Evolutionary conservation across 92 coral and sea anemone species (phyloP).

Genomic region (Blastomussa wellsi): DNA sequence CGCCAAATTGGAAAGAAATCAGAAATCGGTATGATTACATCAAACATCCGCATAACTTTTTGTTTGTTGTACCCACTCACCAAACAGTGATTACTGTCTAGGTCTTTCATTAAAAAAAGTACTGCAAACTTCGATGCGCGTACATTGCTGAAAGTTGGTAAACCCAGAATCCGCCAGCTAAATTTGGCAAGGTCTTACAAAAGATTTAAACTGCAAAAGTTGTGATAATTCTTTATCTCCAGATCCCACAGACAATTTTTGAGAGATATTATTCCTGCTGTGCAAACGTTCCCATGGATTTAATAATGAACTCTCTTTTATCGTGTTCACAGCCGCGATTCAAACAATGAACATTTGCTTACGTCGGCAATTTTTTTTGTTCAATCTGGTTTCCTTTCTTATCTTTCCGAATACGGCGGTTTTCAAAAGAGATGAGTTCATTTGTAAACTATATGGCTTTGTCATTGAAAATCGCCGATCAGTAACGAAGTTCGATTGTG

Average conservation of each 20-base stretch:
- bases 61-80: constrained; percentile 1
- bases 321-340: neutral
- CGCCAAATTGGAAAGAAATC: neutral
- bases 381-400: neutral
- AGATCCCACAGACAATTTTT: neutral
- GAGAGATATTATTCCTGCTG: constrained; percentile 2
- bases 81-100: neutral
- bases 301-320: neutral
- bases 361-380: constrained; percentile 30
- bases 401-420: neutral
- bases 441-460: neutral
- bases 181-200: neutral
- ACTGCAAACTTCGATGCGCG: neutral
- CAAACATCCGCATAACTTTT: neutral
- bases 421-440: neutral
- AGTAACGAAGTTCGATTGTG: neutral
- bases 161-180: neutral
- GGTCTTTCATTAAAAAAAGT: neutral
- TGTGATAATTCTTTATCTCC: neutral
- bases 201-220: neutral
- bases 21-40: neutral
- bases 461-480: neutral
- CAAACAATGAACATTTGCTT: constrained; percentile 28
- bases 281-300: neutral
- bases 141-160: neutral